Conservation (phyloP, 2,888 invertebrate species). For the Pycnomerus fuliginosus region DNA sequence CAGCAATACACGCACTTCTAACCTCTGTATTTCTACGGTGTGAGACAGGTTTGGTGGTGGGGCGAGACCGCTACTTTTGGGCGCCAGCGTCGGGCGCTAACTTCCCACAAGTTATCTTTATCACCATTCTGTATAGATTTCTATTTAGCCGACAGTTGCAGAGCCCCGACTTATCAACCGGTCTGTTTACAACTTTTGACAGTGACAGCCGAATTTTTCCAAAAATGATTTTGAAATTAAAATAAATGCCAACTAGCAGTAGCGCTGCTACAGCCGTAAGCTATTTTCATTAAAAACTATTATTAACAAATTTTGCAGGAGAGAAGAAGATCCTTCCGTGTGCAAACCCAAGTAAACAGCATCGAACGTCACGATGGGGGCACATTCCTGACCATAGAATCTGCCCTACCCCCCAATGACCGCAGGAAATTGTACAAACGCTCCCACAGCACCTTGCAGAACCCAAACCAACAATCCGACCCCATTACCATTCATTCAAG, state of each 20-base stretch:
- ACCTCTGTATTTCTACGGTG: no score
- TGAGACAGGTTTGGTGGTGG: no score
- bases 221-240: no score
- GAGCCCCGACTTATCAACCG: no score
- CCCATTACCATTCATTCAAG: conserved; percentile 59
- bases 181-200: no score
- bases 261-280: conserved; percentile 48
- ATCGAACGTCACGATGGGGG: conserved; percentile 33
- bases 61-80: no score
- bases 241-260: conserved; percentile 53
- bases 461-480: conserved; percentile 25
- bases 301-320: conserved; percentile 33
- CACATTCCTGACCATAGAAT: conserved; percentile 46
- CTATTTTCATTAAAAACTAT: conserved; percentile 17
- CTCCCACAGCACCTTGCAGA: conserved; percentile 56
- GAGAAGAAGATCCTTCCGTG: conserved; percentile 40
- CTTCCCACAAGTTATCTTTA: no score
- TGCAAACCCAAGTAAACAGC: conserved; percentile 33
- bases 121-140: no score
- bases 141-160: no score
- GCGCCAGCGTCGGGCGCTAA: no score
- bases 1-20: no score
- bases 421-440: conserved; percentile 46
- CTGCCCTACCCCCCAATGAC: conserved; percentile 44
- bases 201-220: no score